A percentile compares a stretch with the other conserved stretches of the same genome.
Evolutionary conservation across 2,888 invertebrate species (phyloP).

Genomic region (Nephrotoma flavescens): DNA sequence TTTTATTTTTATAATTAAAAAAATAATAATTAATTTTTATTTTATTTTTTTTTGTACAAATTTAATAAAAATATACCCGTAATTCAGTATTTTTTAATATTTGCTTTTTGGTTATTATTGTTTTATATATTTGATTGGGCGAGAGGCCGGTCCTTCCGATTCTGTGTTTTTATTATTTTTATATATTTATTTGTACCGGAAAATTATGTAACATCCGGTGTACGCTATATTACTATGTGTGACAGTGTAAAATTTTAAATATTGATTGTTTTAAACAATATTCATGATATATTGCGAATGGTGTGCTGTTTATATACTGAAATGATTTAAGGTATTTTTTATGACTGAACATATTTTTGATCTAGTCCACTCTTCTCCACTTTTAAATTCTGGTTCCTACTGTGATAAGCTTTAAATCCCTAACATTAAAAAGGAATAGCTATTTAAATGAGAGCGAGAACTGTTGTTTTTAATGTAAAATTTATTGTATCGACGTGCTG

Average conservation of each 20-base stretch:
- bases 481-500: no score
- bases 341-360: no score
- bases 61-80: neutral
- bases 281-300: no score
- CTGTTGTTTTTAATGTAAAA: no score
- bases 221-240: neutral
- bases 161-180: neutral
- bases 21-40: neutral
- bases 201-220: neutral
- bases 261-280: neutral
- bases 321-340: no score
- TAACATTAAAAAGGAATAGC: no score
- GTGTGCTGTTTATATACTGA: no score
- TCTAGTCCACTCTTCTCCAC: no score
- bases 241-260: neutral
- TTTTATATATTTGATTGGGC: neutral
- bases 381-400: no score
- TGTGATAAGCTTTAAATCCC: no score
- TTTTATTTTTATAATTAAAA: neutral
- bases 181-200: neutral
- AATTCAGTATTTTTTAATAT: neutral
- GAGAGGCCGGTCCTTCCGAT: neutral
- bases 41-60: neutral
- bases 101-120: neutral
- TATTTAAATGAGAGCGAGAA: no score